Percentiles rank a stretch among this genome's conserved stretches.
These are phyloP conservation scores for Diadegma fenestrale DNA, from an alignment of 2,888 invertebrate species.

Conservation along the genomic window DNA sequence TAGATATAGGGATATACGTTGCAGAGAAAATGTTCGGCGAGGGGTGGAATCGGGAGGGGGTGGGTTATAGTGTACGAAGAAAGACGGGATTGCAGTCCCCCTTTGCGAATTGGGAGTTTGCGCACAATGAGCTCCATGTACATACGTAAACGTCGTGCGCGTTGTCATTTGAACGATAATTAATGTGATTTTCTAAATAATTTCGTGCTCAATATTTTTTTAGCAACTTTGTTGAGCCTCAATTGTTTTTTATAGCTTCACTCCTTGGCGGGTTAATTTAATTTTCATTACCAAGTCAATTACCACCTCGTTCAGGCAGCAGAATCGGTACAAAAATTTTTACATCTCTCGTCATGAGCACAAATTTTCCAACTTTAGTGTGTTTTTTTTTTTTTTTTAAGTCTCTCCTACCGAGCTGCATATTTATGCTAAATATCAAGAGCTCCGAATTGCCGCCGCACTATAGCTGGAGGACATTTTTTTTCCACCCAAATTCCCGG, in stretches of 20 bases:
- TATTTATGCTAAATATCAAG: constrained; percentile 33
- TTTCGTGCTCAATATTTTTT: constrained; percentile 7
- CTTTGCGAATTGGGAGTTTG: constrained; percentile 56
- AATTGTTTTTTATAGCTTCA: neutral
- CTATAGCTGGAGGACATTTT: constrained; percentile 31
- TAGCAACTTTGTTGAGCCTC: neutral
- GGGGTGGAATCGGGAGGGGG: constrained; percentile 38
- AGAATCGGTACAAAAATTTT: neutral
- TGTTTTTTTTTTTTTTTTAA: neutral
- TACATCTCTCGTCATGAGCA: constrained; percentile 1
- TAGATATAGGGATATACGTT: constrained; percentile 3
- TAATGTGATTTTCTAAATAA: neutral
- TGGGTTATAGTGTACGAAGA: constrained; percentile 54
- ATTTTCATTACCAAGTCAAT: neutral
- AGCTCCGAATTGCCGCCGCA: constrained; percentile 19
- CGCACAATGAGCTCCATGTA: constrained; percentile 41
- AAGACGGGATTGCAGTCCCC: constrained; percentile 54
- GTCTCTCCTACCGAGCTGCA: neutral
- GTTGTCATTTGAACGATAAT: neutral
- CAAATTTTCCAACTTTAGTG: neutral
- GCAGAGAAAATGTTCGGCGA: constrained; percentile 19
- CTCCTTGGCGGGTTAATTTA: neutral
- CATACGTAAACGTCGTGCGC: neutral
- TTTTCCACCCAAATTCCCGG: constrained; percentile 43
- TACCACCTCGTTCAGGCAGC: neutral